A percentile compares a stretch with the other conserved stretches of the same genome.
Evolutionary conservation across 2,113 vertebrate species (phyloP).

Genomic region (Forbesichthys agassizii): DNA sequence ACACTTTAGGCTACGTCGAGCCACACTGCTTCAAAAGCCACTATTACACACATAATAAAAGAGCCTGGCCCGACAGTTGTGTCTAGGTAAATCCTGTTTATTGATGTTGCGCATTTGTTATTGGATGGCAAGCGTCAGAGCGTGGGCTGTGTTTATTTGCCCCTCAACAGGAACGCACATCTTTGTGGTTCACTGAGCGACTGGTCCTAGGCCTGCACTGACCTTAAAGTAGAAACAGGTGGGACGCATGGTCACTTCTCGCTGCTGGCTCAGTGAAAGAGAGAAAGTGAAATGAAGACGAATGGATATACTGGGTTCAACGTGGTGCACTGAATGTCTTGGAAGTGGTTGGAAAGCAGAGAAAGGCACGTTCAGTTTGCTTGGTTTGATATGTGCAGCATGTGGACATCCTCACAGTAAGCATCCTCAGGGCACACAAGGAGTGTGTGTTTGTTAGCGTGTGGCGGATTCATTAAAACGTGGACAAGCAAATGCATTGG

Average conservation of each 20-base stretch:
- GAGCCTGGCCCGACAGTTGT: slow-evolving; percentile 22
- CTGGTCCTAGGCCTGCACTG: neutral
- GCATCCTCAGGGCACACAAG: slow-evolving; percentile 5
- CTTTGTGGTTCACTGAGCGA: slow-evolving; percentile 26
- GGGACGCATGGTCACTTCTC: slow-evolving; percentile 5
- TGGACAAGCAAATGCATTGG: too few species aligned
- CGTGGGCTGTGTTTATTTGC: slow-evolving; percentile 72
- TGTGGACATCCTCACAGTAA: neutral
- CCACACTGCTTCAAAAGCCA: slow-evolving; percentile 47
- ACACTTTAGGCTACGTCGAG: slow-evolving; percentile 65
- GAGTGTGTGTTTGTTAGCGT: neutral
- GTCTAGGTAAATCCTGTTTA: slow-evolving; percentile 59
- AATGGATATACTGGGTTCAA: neutral
- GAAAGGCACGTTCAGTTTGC: neutral
- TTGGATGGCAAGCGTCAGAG: slow-evolving; percentile 60
- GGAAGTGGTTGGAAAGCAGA: neutral
- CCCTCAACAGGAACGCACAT: slow-evolving; percentile 47
- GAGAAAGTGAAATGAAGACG: neutral
- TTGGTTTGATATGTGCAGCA: slow-evolving; percentile 15
- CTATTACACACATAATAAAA: slow-evolving; percentile 48
- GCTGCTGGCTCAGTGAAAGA: neutral
- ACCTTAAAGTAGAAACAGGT: slow-evolving; percentile 1
- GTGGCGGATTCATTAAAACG: too few species aligned
- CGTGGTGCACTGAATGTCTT: too few species aligned
- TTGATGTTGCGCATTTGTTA: slow-evolving; percentile 63